Evolutionary conservation across 64 coral and sea anemone genomes (phyloP).

Genomic region (Platygyra sinensis): DNA sequence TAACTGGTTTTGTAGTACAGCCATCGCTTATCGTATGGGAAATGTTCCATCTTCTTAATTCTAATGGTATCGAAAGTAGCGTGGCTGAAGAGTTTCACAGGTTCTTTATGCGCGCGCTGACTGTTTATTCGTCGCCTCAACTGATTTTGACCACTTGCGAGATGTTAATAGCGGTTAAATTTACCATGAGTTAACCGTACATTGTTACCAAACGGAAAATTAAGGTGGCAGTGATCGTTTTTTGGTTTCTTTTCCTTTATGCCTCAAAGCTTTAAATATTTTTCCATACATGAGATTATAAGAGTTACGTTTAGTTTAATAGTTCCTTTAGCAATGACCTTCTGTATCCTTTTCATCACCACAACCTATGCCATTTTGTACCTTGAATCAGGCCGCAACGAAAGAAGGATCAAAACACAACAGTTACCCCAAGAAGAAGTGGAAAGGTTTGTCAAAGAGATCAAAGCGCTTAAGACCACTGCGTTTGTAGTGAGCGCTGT

Average conservation of each 20-base stretch:
- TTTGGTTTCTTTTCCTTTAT: not conserved
- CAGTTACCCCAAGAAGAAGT: not conserved
- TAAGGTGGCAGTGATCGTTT: not conserved
- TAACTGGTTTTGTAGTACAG: not conserved
- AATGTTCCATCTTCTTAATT: not conserved
- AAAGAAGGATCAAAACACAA: not conserved
- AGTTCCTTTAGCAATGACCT: not conserved
- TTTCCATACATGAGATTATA: not conserved
- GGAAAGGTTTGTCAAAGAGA: not conserved
- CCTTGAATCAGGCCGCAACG: not conserved
- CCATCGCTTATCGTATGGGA: not conserved
- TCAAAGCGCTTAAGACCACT: not conserved
- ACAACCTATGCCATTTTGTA: not conserved
- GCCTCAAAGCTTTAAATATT: not conserved
- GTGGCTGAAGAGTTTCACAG: not conserved
- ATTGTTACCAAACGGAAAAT: not conserved
- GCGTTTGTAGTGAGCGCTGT: not conserved
- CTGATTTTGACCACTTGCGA: not conserved
- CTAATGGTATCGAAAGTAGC: not conserved
- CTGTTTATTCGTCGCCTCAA: not conserved
- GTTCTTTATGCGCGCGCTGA: not conserved
- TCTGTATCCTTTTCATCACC: not conserved
- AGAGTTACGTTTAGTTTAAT: not conserved
- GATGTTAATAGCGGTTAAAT: not conserved
- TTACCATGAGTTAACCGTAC: not conserved